Percentiles rank a stretch among this genome's conserved stretches.
phyloP scores from a whole-genome alignment of 1,140 invertebrate species.

The Colletes latitarsis region DNA sequence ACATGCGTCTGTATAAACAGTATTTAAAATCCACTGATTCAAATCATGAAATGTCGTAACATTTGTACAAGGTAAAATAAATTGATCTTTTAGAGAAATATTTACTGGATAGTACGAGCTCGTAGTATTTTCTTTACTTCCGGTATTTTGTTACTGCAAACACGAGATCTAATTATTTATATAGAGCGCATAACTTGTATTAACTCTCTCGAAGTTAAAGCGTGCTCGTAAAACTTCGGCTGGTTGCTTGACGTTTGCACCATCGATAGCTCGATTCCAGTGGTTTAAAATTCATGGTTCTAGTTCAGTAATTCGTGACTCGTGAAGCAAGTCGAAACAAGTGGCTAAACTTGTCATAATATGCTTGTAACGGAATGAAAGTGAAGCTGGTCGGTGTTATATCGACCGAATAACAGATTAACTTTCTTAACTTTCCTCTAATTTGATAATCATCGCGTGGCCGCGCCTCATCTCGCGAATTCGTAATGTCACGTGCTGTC shows the following conservation, averaged over 20 bases:
- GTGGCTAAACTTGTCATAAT: slow-evolving; percentile 32
- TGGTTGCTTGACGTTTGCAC: not conserved
- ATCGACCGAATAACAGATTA: slow-evolving; percentile 58
- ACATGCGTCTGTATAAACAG: no score
- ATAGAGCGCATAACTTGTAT: no score
- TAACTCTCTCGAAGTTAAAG: not conserved
- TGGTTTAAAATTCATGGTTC: slow-evolving; percentile 22
- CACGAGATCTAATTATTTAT: no score
- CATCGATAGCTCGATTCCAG: not conserved
- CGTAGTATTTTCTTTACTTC: no score
- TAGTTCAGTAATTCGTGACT: slow-evolving; percentile 34
- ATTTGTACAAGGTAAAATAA: no score
- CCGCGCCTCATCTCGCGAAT: slow-evolving; percentile 36
- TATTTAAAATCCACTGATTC: no score
- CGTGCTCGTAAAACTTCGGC: not conserved
- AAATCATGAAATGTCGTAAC: no score
- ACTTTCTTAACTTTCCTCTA: slow-evolving; percentile 68
- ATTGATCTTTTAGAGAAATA: no score
- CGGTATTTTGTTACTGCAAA: no score
- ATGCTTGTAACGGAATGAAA: slow-evolving; percentile 52
- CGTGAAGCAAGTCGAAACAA: slow-evolving; percentile 39
- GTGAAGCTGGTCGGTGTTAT: slow-evolving; percentile 39
- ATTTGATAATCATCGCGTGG: slow-evolving; percentile 59
- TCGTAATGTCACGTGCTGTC: slow-evolving; percentile 38
- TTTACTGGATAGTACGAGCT: no score